These are phyloP conservation scores for Pomatostomus ruficeps DNA, from an alignment of 2,113 vertebrate species.

Conservation along the genomic window DNA sequence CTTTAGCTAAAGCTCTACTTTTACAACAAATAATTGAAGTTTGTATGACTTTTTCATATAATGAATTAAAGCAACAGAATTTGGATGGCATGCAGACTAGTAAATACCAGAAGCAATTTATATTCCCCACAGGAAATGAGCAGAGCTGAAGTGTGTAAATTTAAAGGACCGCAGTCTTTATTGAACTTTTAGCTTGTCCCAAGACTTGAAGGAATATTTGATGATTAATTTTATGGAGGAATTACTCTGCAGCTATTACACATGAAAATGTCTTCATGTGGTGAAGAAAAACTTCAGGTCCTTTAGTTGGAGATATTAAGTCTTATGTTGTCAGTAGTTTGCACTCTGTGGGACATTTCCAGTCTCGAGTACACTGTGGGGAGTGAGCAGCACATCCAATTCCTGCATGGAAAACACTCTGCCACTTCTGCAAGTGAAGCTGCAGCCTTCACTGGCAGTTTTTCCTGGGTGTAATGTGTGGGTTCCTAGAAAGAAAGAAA, in stretches of 20 bases:
- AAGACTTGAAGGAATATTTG: neutral
- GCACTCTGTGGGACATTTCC: neutral
- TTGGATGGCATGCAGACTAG: neutral
- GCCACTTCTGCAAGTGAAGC: neutral
- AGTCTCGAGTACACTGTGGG: neutral
- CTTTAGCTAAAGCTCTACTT: neutral
- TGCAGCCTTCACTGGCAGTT: neutral
- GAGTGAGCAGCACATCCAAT: neutral
- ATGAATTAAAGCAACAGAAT: constrained; percentile 4
- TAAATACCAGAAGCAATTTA: constrained; percentile 1
- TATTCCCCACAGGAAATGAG: constrained; percentile 1
- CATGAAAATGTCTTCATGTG: neutral
- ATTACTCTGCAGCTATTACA: neutral
- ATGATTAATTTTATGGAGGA: neutral
- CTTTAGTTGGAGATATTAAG: neutral
- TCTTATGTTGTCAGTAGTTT: neutral
- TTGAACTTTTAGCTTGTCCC: neutral
- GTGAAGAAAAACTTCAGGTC: neutral
- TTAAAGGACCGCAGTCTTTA: neutral
- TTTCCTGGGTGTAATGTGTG: neutral
- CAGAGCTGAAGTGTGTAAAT: neutral
- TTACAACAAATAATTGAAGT: neutral
- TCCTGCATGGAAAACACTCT: neutral
- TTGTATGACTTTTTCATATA: neutral
- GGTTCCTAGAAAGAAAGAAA: neutral